These are phyloP conservation scores for Pelodytes ibericus DNA, from an alignment of 2,797 vertebrate genomes.

Conservation along the genomic window DNA sequence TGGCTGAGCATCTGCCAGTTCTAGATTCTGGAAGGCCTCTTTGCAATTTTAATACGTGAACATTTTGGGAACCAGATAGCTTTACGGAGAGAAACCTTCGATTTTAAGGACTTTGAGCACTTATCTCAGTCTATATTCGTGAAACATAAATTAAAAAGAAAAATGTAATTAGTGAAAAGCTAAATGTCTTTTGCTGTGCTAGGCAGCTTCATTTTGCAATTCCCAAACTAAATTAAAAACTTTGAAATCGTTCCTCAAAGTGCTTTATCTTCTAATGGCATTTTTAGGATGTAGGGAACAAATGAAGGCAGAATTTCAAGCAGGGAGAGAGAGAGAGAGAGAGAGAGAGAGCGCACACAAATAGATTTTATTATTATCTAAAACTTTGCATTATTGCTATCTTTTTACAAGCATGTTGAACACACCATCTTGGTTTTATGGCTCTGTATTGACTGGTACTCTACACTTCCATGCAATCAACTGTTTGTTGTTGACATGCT, in stretches of 20 bases:
- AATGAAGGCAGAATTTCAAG: slow-evolving; percentile 8
- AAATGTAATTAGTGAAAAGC: background rate
- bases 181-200: slow-evolving; percentile 14
- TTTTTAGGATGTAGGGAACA: slow-evolving; percentile 1
- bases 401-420: too few relatives aligned
- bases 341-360: too few relatives aligned
- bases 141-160: background rate
- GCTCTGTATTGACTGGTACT: too few relatives aligned
- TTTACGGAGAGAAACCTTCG: background rate
- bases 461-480: too few relatives aligned
- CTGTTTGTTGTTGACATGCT: too few relatives aligned
- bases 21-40: background rate
- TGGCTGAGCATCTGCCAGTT: background rate
- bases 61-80: background rate
- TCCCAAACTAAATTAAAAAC: slow-evolving; percentile 22
- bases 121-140: background rate
- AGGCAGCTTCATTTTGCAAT: slow-evolving; percentile 21
- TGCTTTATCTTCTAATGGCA: slow-evolving; percentile 4
- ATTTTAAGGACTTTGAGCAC: background rate
- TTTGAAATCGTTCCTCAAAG: slow-evolving; percentile 11
- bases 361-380: too few relatives aligned
- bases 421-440: too few relatives aligned
- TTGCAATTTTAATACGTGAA: background rate
- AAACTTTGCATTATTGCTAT: too few relatives aligned
- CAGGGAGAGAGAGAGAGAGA: too few relatives aligned